Base-by-base conservation (phyloP, 2,113 vertebrate species). In the Taurulus bubalis region DNA sequence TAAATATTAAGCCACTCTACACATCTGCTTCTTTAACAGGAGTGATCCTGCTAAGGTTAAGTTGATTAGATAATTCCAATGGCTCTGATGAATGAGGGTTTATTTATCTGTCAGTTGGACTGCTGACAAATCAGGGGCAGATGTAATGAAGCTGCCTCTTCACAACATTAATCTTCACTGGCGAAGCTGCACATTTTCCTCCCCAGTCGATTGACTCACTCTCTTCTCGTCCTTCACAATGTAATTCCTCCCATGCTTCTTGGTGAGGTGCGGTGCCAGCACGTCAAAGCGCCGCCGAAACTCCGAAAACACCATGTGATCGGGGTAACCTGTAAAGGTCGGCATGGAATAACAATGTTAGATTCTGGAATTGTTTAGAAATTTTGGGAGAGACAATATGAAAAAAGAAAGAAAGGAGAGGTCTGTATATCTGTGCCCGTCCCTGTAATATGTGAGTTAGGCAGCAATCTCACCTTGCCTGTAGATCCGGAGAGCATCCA, bases 231-330 rank as follows among this genome's bases (percentile, higher is more conserved):
- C 98, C 89, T 96, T 96, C 83, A 99, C 97, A 0, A 99, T 99
- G 94, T 98, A 99, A 94, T 98, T 98, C 83, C 97, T 96, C 7
- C 98, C 98, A 0, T 97, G 97, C 78, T 99, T 99, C 95, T 99
- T 99, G 90, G 96, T 97, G 87, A 99, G 95, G 89, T 99, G 98
- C 0, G 98, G 98, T 20, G 97, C 98, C 89, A 99, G 94, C 81
- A 99, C 95, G 0, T 99, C 98, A 4, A 99, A 99, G 68, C 97
- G 96, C 0, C 97, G 95, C 12, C 98, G 96, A 88, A 99, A 99
- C 94, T 99, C 98, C 0, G 97, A 97, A 90, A 99, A 99, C 63
- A 97, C 97, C 98, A 99, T 97, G 94, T 99, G 97, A 90, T 99
- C 97, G 0, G 98, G 98, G 78, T 98, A 99, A 62, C 98, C 98